Base-by-base conservation (phyloP, 2,797 vertebrate species). In the Ispidina lecontei region DNA sequence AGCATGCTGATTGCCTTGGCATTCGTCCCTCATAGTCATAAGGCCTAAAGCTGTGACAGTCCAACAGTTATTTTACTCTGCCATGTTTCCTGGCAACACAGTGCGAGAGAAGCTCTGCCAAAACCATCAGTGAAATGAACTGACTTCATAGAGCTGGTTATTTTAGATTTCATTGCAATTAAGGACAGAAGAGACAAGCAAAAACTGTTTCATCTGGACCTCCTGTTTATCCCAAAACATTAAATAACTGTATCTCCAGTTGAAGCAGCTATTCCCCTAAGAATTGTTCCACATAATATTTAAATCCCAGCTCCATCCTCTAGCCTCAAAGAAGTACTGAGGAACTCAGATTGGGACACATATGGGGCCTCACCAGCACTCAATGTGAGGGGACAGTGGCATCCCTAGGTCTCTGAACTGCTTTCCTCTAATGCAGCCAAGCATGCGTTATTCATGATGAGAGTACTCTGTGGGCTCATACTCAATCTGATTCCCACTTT, bases 31-130 rank as follows among this genome's bases (percentile, higher is more conserved):
- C 67, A 65, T 52, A 90, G 77, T 93, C 94, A 95, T 94, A 90
- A 96, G 89, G 92, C 70, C 76, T 91, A 93, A 94, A 96, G 89
- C 89, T 95, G 95, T 93, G 91, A 87, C 89, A 91, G 55, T 83
- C 87, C 89, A 89, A 89, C 49, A 92, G 47, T 78, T 89, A 65
- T 79, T 89, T 89, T 79, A 67, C 37, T 82, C 68, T 93, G 90
- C 83, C 91, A 86, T 94, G 82, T 92, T 95, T 96, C 82, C 77
- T 92, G 94, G 90, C 91, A 93, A 88, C 47, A 78, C 4, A 4
- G 39, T 69, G 87, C 39, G 55, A 88, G 59, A 75, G 67, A 68
- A 90, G 39, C 39, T 68, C 79, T 91, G 95, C 93, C 94, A 96
- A 92, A 91, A 85, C 70, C 82, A 83, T 93, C 85, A 91, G 64